Evolutionary conservation across 2,888 invertebrate species (phyloP).

Genomic region (Hydraecia micacea): DNA sequence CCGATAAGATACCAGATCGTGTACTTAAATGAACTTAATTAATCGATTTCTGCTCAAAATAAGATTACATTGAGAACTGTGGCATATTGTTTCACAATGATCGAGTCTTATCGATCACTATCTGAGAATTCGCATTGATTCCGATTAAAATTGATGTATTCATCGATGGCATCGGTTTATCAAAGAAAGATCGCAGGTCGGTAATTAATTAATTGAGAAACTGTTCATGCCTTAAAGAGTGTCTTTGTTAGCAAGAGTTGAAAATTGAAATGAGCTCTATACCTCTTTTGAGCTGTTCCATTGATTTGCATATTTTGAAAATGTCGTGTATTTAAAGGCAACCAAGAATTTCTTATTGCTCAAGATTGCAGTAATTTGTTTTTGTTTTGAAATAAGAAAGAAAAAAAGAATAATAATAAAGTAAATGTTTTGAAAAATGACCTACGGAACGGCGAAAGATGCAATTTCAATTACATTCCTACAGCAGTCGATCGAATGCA

Average conservation of each 20-base stretch:
- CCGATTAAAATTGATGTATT: conserved; percentile 54
- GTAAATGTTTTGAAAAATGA: background rate
- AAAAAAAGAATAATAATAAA: background rate
- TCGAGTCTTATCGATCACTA: conserved; percentile 55
- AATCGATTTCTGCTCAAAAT: conserved; percentile 62
- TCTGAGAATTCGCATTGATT: conserved; percentile 64
- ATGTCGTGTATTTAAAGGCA: background rate
- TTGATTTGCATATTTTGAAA: background rate
- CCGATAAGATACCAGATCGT: conserved; percentile 65
- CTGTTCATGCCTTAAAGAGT: conserved; percentile 9
- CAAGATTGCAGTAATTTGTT: background rate
- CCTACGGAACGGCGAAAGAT: background rate
- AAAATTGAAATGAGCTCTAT: background rate
- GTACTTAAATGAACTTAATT: conserved; percentile 64
- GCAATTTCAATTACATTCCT: background rate
- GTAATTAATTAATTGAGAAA: conserved; percentile 46
- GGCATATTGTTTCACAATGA: conserved; percentile 64
- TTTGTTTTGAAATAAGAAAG: background rate
- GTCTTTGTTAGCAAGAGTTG: conserved; percentile 2
- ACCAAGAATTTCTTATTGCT: background rate
- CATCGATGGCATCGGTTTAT: conserved; percentile 45
- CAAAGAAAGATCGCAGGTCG: conserved; percentile 44
- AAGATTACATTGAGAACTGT: conserved; percentile 64
- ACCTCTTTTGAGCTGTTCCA: background rate
- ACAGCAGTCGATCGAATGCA: background rate